These are phyloP conservation scores for Jacana jacana DNA, from an alignment of 2,113 vertebrate genomes.

Conservation along the genomic window DNA sequence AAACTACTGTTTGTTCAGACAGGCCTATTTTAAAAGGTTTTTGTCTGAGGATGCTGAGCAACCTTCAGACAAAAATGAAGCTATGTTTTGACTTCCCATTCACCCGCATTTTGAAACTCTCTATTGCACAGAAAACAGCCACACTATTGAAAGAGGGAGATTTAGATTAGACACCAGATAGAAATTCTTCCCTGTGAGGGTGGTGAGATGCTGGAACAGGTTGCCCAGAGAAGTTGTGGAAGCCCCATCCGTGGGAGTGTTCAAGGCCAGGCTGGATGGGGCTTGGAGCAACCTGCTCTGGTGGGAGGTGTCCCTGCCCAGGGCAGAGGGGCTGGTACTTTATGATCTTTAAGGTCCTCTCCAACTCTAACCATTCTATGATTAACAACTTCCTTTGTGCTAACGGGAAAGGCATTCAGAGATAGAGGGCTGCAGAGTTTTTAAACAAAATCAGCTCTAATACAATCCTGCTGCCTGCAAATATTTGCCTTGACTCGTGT, in stretches of 20 bases:
- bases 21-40: not conserved
- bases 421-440: not conserved
- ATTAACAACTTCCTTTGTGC: not conserved
- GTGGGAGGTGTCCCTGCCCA: too few relatives aligned
- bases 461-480: not conserved
- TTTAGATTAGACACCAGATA: too few relatives aligned
- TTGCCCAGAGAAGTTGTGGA: too few relatives aligned
- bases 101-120: not conserved
- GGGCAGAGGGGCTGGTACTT: too few relatives aligned
- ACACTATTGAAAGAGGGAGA: not conserved
- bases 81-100: not conserved
- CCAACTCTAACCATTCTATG: too few relatives aligned
- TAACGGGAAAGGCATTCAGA: not conserved
- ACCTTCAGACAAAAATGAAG: not conserved
- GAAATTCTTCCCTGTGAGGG: too few relatives aligned
- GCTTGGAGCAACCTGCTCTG: too few relatives aligned
- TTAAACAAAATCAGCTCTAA: not conserved
- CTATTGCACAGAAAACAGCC: not conserved
- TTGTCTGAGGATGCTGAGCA: not conserved
- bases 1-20: not conserved
- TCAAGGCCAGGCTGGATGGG: too few relatives aligned
- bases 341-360: too few relatives aligned
- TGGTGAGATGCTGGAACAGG: too few relatives aligned
- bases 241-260: too few relatives aligned
- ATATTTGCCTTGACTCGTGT: not conserved